Conservation (phyloP, 2,797 vertebrate genomes). For the Bradypodion pumilum region DNA sequence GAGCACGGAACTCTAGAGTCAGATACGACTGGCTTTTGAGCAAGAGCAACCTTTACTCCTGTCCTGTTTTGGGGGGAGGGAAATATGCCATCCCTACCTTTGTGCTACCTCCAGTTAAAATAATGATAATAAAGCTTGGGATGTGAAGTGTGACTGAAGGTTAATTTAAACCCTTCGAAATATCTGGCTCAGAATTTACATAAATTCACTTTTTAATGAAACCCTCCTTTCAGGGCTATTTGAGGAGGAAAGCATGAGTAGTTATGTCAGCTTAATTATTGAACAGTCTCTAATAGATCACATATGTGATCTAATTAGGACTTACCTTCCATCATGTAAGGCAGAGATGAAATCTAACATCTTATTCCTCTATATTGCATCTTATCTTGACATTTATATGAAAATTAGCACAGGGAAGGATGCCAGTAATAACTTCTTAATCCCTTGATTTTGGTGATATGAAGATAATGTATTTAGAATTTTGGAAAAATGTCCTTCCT, state of each 20-base stretch:
- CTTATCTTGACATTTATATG: constrained; percentile 24
- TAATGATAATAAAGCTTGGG: background rate
- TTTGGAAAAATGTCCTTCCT: background rate
- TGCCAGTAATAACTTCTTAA: constrained; percentile 6
- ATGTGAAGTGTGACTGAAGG: constrained; percentile 18
- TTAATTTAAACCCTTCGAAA: constrained; percentile 27
- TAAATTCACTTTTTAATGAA: constrained; percentile 44
- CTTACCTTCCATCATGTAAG: constrained; percentile 18
- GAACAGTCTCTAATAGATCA: constrained; percentile 24
- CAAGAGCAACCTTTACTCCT: too few species aligned
- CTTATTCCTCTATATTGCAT: background rate
- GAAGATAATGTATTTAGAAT: background rate
- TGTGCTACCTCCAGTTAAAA: background rate
- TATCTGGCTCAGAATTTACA: constrained; percentile 24
- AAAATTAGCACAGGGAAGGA: constrained; percentile 24
- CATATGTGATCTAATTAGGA: constrained; percentile 29
- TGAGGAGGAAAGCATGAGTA: constrained; percentile 22
- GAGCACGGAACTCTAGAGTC: too few species aligned
- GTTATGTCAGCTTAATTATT: constrained; percentile 33
- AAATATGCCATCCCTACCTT: too few species aligned
- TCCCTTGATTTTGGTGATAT: background rate
- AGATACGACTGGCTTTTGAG: too few species aligned
- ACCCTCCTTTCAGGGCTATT: constrained; percentile 8
- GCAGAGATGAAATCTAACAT: constrained; percentile 11
- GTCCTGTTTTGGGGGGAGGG: too few species aligned